phyloP scores from a whole-genome alignment of 2,797 vertebrate genomes.

The Halcyon chelicuti region DNA sequence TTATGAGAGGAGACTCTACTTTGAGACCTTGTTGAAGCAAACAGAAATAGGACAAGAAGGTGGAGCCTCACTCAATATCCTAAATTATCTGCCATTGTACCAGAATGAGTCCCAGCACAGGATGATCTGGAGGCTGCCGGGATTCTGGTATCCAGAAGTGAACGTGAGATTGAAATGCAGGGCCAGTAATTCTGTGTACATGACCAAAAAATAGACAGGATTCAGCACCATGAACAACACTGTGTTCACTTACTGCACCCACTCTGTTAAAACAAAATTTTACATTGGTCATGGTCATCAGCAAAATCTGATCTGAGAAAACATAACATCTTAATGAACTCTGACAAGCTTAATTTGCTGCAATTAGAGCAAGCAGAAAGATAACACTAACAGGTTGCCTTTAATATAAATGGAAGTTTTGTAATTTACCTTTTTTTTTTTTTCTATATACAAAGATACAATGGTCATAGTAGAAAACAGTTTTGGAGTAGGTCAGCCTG shows the following conservation, averaged over 20 bases:
- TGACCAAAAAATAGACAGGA: neutral
- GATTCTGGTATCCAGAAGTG: neutral
- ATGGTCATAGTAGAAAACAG: neutral
- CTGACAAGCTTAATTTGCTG: neutral
- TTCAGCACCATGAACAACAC: constrained; percentile 52
- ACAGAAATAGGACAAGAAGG: neutral
- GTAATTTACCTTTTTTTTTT: neutral
- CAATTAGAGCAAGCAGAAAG: neutral
- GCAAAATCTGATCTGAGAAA: neutral
- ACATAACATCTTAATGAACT: neutral
- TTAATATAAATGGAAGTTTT: neutral
- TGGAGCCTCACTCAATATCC: neutral
- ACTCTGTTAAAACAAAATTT: neutral
- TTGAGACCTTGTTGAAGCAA: neutral
- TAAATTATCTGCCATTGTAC: neutral
- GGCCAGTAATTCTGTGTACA: neutral
- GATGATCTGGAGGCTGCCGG: neutral
- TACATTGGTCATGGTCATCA: neutral
- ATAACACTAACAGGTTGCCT: neutral
- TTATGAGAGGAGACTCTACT: neutral
- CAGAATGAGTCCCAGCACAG: neutral
- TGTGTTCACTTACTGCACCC: neutral
- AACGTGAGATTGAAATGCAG: neutral
- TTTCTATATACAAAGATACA: neutral
- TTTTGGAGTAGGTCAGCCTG: neutral